phyloP scores from a whole-genome alignment of 1,140 invertebrate species.

The Drosophila nebulosa region DNA sequence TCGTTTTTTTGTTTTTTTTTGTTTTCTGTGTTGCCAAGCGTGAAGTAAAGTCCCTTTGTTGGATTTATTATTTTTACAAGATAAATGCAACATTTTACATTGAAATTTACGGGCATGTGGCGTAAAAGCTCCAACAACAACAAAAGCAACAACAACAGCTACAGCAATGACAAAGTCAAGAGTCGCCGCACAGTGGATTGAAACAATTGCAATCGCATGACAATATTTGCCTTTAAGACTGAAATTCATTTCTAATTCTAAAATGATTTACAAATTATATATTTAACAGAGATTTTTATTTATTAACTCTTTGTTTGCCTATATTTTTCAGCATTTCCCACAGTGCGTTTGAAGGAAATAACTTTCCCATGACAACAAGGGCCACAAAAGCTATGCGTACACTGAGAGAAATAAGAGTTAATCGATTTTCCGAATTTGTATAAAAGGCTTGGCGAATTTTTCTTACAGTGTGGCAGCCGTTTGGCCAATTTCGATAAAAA shows the following conservation, averaged over 20 bases:
- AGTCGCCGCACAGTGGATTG: constrained; percentile 50
- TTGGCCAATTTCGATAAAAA: constrained; percentile 76
- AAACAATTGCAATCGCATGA: background rate
- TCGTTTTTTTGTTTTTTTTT: background rate
- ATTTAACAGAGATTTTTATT: no score
- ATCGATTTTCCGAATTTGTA: no score
- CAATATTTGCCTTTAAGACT: no score
- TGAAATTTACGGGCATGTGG: constrained; percentile 67
- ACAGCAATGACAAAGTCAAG: constrained; percentile 52
- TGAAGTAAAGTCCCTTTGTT: constrained; percentile 67
- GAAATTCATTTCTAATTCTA: no score
- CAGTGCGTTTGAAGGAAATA: no score
- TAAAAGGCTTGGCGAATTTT: no score
- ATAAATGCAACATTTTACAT: constrained; percentile 80
- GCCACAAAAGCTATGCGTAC: constrained; percentile 10
- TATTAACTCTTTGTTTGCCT: no score
- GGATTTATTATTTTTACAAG: constrained; percentile 79
- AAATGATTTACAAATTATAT: no score
- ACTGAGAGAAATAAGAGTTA: background rate
- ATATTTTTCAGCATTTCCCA: no score
- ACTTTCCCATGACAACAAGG: background rate
- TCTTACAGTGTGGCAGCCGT: constrained; percentile 30
- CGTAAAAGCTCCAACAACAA: constrained; percentile 42
- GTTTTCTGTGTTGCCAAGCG: constrained; percentile 56
- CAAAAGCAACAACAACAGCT: constrained; percentile 21